Percentiles rank a stretch among this genome's conserved stretches.
phyloP scores from a whole-genome alignment of 2,888 invertebrate genomes.

The Netelia virgata region DNA sequence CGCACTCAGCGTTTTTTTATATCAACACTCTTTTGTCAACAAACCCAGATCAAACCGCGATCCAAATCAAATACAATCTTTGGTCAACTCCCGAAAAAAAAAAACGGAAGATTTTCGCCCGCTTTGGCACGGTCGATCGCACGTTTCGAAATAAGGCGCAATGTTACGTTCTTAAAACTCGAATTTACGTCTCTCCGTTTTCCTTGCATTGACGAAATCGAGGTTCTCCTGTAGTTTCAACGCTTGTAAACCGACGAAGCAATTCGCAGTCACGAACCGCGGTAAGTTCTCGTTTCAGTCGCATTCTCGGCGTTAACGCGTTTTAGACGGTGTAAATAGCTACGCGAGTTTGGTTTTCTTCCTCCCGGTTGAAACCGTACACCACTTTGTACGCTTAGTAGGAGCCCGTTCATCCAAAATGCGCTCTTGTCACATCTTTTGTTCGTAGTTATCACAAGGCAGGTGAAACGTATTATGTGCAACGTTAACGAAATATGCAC shows the following conservation, averaged over 20 bases:
- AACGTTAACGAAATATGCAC: not conserved
- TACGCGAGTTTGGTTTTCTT: not conserved
- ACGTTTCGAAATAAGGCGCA: too few relatives aligned
- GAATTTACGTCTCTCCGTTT: too few relatives aligned
- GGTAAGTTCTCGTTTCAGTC: conserved; percentile 23
- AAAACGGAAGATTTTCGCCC: too few relatives aligned
- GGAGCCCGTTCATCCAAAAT: not conserved
- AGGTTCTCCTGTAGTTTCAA: not conserved
- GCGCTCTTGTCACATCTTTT: not conserved
- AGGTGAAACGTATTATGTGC: not conserved
- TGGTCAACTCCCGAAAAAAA: conserved; percentile 6
- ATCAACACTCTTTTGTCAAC: not conserved
- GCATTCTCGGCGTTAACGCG: conserved; percentile 32
- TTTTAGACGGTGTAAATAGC: not conserved
- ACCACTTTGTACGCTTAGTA: not conserved
- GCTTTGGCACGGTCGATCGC: too few relatives aligned
- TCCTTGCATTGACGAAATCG: too few relatives aligned
- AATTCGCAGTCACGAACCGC: not conserved
- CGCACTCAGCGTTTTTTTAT: not conserved
- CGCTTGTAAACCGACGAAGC: not conserved
- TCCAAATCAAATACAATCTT: not conserved
- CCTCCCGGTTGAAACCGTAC: not conserved
- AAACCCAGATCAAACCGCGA: not conserved
- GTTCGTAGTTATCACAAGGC: not conserved
- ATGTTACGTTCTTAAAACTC: too few relatives aligned